Conservation (phyloP, 2,113 vertebrate species). For the Eubucco bourcierii region DNA sequence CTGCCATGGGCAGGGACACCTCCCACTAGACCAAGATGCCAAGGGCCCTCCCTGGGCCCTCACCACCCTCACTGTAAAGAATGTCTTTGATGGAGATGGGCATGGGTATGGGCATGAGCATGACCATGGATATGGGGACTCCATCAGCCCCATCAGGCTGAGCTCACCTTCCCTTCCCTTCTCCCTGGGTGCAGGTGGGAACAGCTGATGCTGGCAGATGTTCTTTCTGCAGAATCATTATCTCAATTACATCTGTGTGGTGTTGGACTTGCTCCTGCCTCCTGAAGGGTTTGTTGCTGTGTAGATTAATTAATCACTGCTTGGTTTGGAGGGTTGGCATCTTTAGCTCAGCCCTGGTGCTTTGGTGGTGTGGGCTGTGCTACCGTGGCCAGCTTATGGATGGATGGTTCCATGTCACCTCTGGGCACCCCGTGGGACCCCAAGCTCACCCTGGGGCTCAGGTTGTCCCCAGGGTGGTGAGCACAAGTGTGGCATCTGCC, state of each 20-base stretch:
- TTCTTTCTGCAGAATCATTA: constrained; percentile 57
- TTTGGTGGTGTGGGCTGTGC: fast-evolving
- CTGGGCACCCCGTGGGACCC: fast-evolving
- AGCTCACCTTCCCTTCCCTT: background rate
- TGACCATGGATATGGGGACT: fast-evolving
- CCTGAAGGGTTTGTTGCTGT: constrained; percentile 32
- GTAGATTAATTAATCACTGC: constrained; percentile 35
- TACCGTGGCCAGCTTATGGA: fast-evolving
- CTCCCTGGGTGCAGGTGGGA: constrained; percentile 29
- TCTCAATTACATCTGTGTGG: constrained; percentile 59
- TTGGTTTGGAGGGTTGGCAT: background rate
- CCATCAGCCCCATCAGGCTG: fast-evolving
- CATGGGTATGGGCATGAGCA: background rate
- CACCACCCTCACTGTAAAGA: too few relatives aligned
- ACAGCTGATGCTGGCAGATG: constrained; percentile 73
- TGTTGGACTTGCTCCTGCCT: constrained; percentile 37
- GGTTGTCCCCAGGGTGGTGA: background rate
- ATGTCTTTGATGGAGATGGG: background rate
- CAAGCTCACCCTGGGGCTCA: background rate
- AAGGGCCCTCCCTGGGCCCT: too few relatives aligned
- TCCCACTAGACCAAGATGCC: too few relatives aligned
- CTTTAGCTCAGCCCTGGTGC: background rate
- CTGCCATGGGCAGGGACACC: too few relatives aligned
- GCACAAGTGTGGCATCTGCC: background rate
- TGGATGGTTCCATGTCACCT: fast-evolving